These are phyloP conservation scores for Heterohyrax brucei DNA, from an alignment of 2,797 vertebrate genomes.

Conservation along the genomic window DNA sequence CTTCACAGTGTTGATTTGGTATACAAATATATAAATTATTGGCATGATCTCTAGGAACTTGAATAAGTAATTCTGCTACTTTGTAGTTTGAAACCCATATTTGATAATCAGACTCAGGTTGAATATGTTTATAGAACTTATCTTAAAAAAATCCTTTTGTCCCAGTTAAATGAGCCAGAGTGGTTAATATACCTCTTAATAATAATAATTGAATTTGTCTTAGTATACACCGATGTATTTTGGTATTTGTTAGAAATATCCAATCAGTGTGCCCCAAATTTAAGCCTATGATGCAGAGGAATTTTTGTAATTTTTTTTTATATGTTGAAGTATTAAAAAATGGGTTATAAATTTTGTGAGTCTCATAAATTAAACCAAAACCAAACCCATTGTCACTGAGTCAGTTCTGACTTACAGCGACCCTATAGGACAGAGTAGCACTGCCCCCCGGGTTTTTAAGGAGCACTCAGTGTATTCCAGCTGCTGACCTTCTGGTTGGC, in stretches of 20 bases:
- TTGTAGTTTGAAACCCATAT: background rate
- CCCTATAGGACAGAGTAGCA: no score
- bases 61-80: conserved; percentile 36
- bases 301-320: conserved; percentile 53
- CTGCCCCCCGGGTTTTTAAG: no score
- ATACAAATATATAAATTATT: conserved; percentile 12
- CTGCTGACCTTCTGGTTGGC: no score
- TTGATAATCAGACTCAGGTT: conserved; percentile 19
- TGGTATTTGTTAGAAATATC: conserved; percentile 19
- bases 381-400: no score
- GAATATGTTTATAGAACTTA: conserved; percentile 21
- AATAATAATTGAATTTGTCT: conserved; percentile 10
- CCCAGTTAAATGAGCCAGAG: background rate
- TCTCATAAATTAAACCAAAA: background rate
- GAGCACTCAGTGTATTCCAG: no score
- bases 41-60: conserved; percentile 74
- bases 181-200: background rate
- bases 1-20: background rate
- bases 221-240: background rate
- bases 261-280: background rate
- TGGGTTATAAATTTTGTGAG: background rate
- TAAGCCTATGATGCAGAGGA: background rate
- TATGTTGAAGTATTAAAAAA: conserved; percentile 42
- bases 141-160: background rate
- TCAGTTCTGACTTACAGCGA: no score